Conservation (phyloP, 2,797 vertebrate genomes). For the Setipinna tenuifilis region DNA sequence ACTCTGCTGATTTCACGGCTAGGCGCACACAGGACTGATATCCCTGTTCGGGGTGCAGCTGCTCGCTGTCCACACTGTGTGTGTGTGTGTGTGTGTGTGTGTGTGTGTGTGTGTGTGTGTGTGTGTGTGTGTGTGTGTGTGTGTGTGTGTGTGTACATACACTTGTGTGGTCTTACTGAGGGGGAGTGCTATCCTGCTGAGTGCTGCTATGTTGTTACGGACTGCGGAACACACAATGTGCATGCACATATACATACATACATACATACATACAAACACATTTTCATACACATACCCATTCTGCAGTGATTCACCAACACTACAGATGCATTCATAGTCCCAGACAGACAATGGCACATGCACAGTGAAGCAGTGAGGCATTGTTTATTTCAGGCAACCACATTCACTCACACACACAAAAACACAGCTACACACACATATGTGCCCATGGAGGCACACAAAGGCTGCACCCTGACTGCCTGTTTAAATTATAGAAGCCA, state of each 20-base stretch:
- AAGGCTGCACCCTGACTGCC: neutral
- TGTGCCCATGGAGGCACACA: neutral
- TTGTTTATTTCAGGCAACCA: neutral
- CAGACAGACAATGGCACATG: neutral
- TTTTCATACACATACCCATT: neutral
- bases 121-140: neutral
- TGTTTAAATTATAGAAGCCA: neutral
- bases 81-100: neutral
- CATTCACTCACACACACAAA: neutral
- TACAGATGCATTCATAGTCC: neutral
- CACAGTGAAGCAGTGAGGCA: neutral
- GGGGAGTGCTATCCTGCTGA: neutral
- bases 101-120: neutral
- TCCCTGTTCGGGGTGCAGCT: conserved; percentile 61
- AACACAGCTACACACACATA: neutral
- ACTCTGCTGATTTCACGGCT: conserved; percentile 68
- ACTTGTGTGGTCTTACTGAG: too few relatives aligned
- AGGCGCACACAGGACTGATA: conserved; percentile 65
- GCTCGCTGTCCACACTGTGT: conserved; percentile 27
- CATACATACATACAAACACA: neutral
- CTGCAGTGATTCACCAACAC: neutral
- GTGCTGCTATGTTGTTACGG: neutral
- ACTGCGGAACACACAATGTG: neutral
- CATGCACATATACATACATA: neutral
- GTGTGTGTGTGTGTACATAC: neutral